phyloP scores from a whole-genome alignment of 2,888 invertebrate species.

The Linnaemya vulpina region DNA sequence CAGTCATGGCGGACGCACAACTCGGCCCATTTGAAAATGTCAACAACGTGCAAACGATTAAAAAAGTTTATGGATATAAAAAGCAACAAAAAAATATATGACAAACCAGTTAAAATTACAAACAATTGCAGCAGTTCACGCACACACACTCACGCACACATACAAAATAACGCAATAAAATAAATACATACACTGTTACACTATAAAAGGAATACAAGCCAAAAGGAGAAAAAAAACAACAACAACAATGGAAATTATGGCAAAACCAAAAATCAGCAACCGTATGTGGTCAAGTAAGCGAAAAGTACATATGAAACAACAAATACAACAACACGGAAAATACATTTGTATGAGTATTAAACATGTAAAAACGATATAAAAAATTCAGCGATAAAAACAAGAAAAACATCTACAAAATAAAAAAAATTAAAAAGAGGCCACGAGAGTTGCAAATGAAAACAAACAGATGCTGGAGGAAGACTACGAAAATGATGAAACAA shows the following conservation, averaged over 20 bases:
- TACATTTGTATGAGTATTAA: slow-evolving; percentile 43
- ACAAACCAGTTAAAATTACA: slow-evolving; percentile 60
- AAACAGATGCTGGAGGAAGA: slow-evolving; percentile 58
- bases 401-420: slow-evolving; percentile 33
- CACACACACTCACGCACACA: background rate
- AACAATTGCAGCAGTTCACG: background rate
- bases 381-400: slow-evolving; percentile 53
- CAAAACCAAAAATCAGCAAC: slow-evolving; percentile 82
- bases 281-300: slow-evolving; percentile 76
- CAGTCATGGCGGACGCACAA: slow-evolving; percentile 28
- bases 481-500: slow-evolving; percentile 64
- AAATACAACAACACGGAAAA: slow-evolving; percentile 67
- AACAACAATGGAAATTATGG: slow-evolving; percentile 69
- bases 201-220: slow-evolving; percentile 50
- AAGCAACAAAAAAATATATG: slow-evolving; percentile 47
- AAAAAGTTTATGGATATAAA: background rate
- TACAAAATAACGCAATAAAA: slow-evolving; percentile 35
- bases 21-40: slow-evolving; percentile 68
- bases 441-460: slow-evolving; percentile 30
- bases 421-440: slow-evolving; percentile 8
- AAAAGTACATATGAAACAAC: slow-evolving; percentile 69
- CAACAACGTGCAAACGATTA: slow-evolving; percentile 73
- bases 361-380: slow-evolving; percentile 62
- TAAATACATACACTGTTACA: slow-evolving; percentile 58
- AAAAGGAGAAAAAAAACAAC: slow-evolving; percentile 23